Conservation (phyloP, 2,113 vertebrate species). For the Tiliqua scincoides region DNA sequence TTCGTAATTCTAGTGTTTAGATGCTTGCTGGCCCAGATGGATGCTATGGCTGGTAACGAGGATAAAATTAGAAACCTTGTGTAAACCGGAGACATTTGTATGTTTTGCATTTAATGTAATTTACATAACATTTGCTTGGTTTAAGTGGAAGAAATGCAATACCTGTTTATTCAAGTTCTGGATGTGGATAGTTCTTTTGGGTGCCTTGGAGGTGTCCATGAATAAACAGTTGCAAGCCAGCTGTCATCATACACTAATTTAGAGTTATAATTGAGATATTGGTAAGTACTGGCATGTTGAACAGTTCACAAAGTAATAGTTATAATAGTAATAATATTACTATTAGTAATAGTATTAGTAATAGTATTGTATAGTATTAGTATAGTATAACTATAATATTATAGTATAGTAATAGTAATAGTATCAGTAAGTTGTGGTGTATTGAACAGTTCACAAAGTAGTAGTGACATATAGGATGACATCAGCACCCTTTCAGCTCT, state of each 20-base stretch:
- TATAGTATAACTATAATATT: too few species aligned
- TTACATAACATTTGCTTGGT: neutral
- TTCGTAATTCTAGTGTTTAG: neutral
- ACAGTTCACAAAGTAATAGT: neutral
- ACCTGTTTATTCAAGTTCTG: neutral
- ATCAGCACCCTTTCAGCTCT: neutral
- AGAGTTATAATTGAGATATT: neutral
- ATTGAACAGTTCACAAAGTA: neutral
- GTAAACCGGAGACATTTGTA: neutral
- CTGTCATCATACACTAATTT: neutral
- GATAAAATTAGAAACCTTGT: neutral
- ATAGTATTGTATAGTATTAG: too few species aligned
- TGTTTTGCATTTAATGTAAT: neutral
- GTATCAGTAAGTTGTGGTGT: neutral
- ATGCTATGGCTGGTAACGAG: neutral
- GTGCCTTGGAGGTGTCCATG: neutral
- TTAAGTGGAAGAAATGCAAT: neutral
- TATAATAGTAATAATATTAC: too few species aligned
- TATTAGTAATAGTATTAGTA: too few species aligned
- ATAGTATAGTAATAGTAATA: too few species aligned
- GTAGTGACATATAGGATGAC: constrained; percentile 24
- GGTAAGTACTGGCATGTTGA: neutral
- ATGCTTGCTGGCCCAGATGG: neutral
- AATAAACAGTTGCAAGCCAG: neutral
- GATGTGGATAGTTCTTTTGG: neutral